Evolutionary conservation across 2,888 invertebrate species (phyloP).

Genomic region (Sabatieria punctata): DNA sequence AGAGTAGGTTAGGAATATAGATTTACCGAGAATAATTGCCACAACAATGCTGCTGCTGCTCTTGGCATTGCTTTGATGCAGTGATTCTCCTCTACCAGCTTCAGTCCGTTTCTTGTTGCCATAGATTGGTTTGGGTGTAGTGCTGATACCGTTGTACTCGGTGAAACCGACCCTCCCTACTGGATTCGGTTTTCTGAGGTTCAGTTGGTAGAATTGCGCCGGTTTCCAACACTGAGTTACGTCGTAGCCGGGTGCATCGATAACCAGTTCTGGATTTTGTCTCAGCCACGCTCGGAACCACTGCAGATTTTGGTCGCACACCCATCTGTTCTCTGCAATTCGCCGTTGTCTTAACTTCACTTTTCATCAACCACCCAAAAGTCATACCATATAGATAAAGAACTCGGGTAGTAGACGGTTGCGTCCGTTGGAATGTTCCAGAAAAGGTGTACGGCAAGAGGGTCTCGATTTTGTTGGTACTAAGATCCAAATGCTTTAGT

Average conservation of each 20-base stretch:
- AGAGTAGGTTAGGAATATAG: neutral
- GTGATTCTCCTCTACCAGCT: no score
- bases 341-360: neutral
- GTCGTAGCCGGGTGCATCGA: slow-evolving; percentile 13
- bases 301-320: slow-evolving; percentile 17
- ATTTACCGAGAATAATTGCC: slow-evolving; percentile 11
- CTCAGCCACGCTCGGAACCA: slow-evolving; percentile 24
- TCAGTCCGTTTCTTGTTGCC: no score
- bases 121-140: no score
- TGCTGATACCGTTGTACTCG: neutral
- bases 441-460: slow-evolving; percentile 18
- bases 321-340: slow-evolving; percentile 22
- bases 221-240: slow-evolving; percentile 15
- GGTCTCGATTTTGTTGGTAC: slow-evolving; percentile 19
- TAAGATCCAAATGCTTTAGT: slow-evolving; percentile 21
- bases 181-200: slow-evolving; percentile 1
- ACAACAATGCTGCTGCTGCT: slow-evolving; percentile 9
- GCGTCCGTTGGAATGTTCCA: slow-evolving; percentile 12
- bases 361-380: no score
- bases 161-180: neutral
- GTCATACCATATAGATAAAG: slow-evolving; percentile 15
- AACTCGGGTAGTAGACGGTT: slow-evolving; percentile 10
- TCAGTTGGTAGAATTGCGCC: neutral
- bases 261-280: slow-evolving; percentile 19
- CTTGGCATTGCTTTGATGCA: no score